Conservation (phyloP, 2,888 invertebrate species). For the Hoplodrina blanda region DNA sequence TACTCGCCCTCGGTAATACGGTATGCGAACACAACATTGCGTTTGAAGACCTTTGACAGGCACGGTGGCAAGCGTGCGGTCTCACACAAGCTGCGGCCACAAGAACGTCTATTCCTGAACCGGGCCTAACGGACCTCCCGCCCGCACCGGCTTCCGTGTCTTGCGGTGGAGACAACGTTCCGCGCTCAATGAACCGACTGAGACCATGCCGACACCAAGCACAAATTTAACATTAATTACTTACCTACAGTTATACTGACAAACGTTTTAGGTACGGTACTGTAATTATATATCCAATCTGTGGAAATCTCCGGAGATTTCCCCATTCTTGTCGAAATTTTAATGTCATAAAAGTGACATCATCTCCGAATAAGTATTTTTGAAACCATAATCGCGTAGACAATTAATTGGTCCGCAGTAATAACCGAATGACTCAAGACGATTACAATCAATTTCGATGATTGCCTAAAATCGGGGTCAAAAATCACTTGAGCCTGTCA, state of each 20-base stretch:
- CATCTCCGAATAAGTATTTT: constrained; percentile 46
- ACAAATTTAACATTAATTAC: constrained; percentile 47
- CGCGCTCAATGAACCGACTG: constrained; percentile 47
- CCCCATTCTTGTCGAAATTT: constrained; percentile 44
- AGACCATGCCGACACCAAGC: constrained; percentile 28
- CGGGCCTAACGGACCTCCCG: constrained; percentile 47
- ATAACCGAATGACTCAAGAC: constrained; percentile 60
- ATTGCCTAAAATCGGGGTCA: constrained; percentile 57
- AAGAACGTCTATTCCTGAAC: constrained; percentile 56
- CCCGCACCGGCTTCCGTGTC: constrained; percentile 51
- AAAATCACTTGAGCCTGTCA: constrained; percentile 42
- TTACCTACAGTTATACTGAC: constrained; percentile 14
- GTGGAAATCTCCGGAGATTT: constrained; percentile 26
- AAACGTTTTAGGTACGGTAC: constrained; percentile 24
- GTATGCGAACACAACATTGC: constrained; percentile 30
- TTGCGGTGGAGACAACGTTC: constrained; percentile 60
- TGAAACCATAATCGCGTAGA: constrained; percentile 48
- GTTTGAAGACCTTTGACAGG: constrained; percentile 52
- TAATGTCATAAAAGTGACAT: constrained; percentile 52
- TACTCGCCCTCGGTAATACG: constrained; percentile 18
- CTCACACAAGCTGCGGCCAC: constrained; percentile 48
- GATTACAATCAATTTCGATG: constrained; percentile 57
- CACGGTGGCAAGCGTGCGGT: constrained; percentile 43
- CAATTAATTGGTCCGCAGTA: constrained; percentile 61
- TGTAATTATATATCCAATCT: constrained; percentile 32